Conservation (phyloP, 2,888 invertebrate species). For the Orthosia cruda region DNA sequence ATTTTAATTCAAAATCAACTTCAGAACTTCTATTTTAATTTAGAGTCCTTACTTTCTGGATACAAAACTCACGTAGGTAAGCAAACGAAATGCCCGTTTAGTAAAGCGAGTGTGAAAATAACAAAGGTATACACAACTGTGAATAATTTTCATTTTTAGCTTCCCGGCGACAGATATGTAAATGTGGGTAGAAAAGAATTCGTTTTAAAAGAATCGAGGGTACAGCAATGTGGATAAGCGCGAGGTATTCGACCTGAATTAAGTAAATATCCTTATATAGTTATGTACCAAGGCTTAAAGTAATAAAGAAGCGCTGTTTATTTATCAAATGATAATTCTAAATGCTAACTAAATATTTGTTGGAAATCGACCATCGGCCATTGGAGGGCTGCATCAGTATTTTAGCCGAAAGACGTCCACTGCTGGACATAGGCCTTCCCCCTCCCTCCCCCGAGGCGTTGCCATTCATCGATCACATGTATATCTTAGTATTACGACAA, state of each 20-base stretch:
- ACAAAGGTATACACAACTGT: conserved; percentile 50
- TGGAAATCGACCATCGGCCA: too few species aligned
- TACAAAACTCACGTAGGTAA: conserved; percentile 9
- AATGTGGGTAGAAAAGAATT: conserved; percentile 56
- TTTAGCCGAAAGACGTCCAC: too few species aligned
- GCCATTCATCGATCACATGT: too few species aligned
- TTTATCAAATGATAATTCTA: too few species aligned
- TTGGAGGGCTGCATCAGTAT: too few species aligned
- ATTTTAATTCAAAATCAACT: not conserved
- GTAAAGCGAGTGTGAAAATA: conserved; percentile 49
- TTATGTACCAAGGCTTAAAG: not conserved
- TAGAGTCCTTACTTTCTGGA: not conserved
- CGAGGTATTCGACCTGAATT: conserved; percentile 19
- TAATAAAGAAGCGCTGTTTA: not conserved
- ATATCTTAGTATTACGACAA: too few species aligned
- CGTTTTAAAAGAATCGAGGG: conserved; percentile 58
- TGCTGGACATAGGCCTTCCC: too few species aligned
- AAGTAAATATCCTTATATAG: conserved; percentile 24
- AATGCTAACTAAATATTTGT: too few species aligned
- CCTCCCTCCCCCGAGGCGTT: too few species aligned
- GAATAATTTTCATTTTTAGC: conserved; percentile 62
- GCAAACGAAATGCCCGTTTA: not conserved
- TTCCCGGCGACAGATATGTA: conserved; percentile 57
- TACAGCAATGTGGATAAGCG: conserved; percentile 37
- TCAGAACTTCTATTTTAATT: conserved; percentile 8